Conservation (phyloP, 2,888 invertebrate genomes). For the Xanthia icteritia region DNA sequence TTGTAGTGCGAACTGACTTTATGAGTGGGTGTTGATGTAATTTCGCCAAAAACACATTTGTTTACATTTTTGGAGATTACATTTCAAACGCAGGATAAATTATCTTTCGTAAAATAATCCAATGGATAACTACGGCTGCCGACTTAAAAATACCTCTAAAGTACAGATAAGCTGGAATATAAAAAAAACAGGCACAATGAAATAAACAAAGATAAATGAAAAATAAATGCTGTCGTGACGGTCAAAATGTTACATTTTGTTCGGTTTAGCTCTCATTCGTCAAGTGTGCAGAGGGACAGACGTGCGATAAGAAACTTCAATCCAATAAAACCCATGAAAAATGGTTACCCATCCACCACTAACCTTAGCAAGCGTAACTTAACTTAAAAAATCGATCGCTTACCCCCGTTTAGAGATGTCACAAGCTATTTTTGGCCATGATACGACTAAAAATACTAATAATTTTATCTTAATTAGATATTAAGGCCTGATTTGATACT, state of each 20-base stretch:
- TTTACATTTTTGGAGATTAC: neutral
- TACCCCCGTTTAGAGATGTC: neutral
- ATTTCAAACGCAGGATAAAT: neutral
- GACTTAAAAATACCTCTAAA: neutral
- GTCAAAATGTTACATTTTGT: too few relatives aligned
- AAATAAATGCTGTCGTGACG: too few relatives aligned
- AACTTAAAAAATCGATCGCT: neutral
- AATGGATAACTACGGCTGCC: neutral
- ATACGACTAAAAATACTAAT: slow-evolving; percentile 6
- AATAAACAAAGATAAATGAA: too few relatives aligned
- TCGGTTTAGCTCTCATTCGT: too few relatives aligned
- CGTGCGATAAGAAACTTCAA: too few relatives aligned
- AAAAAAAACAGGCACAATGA: neutral
- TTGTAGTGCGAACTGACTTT: neutral
- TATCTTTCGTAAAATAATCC: neutral
- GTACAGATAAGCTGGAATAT: neutral
- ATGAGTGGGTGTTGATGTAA: neutral
- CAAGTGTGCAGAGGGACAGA: too few relatives aligned
- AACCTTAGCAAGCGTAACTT: neutral
- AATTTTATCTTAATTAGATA: slow-evolving; percentile 13
- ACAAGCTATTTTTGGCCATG: slow-evolving; percentile 32
- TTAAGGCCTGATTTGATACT: slow-evolving; percentile 24
- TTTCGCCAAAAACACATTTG: neutral
- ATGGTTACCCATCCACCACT: slow-evolving; percentile 4
- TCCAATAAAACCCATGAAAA: neutral